Base-by-base conservation (phyloP, 2,113 vertebrate genomes). In the Setophaga petechia region DNA sequence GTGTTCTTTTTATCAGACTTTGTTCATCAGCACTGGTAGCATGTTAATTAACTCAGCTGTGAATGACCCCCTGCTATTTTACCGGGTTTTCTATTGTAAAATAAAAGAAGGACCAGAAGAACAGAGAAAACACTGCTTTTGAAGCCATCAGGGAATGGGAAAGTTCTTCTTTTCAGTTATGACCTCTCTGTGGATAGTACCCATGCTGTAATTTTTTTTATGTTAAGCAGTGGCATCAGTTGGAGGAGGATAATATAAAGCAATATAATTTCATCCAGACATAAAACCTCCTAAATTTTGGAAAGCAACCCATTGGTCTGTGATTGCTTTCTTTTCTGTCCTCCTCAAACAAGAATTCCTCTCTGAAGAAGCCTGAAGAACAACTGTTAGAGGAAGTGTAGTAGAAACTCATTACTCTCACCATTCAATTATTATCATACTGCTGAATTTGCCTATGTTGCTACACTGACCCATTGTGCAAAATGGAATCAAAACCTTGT, bases 21-120 rank as follows among this genome's bases (percentile, higher is more conserved):
- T 0, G 0, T 35, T 90, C 61, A 94, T 86, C 79, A 84, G 30
- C 14, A 33, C 22, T 89, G 68, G 35, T 68, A 89, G 63, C 39
- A 80, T 43, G 33, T 67, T 95, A 94, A 92, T 95, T 95, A 90
- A 84, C 61, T 92, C 68, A 87, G 57, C 35, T 93, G 63, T 93
- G 83, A 84, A 78, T 46, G 35, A 77, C 46, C 35, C 46, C 83
- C 79, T 71, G 52, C 61, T 90, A 86, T 89, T 94, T 93, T 89
- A 75, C 35, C 5, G 2, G 12, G 15, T 24, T 88, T 93, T 69
- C 35, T 74, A 27, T 25, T 80, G 13, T 81, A 72, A 90, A 81
- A 79, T 87, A 67, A 81, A 87, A 85, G 59, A 66, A 86, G 35
- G 21, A 81, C 12, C 24, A 74, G 82, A 89, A 66, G 7, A 89